Evolutionary conservation across 2,888 invertebrate genomes (phyloP).

Genomic region (Sinhomidia bicolor): DNA sequence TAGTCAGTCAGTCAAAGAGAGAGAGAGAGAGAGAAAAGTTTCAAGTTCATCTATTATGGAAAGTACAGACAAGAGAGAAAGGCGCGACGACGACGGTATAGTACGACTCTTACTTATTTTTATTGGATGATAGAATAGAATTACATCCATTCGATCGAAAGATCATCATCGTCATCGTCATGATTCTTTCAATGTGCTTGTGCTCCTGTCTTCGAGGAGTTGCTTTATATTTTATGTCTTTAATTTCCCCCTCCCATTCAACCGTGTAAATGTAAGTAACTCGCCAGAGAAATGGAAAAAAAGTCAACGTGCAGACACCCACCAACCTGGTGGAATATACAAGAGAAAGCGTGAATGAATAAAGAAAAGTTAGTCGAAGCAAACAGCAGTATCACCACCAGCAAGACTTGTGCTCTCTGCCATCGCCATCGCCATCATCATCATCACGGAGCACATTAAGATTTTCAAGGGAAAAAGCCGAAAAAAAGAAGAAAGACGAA

Average conservation of each 20-base stretch:
- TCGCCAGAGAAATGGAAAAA: too few species aligned
- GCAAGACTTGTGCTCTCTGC: neutral
- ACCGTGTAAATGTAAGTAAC: slow-evolving; percentile 58
- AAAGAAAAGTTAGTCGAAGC: neutral
- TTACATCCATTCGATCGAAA: slow-evolving; percentile 26
- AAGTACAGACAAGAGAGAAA: neutral
- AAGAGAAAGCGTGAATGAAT: neutral
- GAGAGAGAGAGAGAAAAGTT: neutral
- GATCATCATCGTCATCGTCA: slow-evolving; percentile 54
- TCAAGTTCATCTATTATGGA: slow-evolving; percentile 43
- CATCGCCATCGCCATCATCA: too few species aligned
- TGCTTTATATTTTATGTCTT: slow-evolving; percentile 45
- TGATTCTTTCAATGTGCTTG: slow-evolving; percentile 17
- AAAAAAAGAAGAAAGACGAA: neutral
- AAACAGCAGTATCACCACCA: neutral
- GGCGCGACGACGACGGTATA: neutral
- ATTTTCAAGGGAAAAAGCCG: slow-evolving; percentile 26
- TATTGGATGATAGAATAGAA: slow-evolving; percentile 29
- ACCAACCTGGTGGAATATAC: neutral
- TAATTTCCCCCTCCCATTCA: slow-evolving; percentile 58
- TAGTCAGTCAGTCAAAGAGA: too few species aligned
- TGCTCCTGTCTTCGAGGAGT: neutral
- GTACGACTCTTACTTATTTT: slow-evolving; percentile 1
- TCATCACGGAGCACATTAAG: slow-evolving; percentile 28
- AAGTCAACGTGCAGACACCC: neutral